These are phyloP conservation scores for Antheraea pernyi DNA, from an alignment of 1,140 invertebrate genomes.

Conservation along the genomic window DNA sequence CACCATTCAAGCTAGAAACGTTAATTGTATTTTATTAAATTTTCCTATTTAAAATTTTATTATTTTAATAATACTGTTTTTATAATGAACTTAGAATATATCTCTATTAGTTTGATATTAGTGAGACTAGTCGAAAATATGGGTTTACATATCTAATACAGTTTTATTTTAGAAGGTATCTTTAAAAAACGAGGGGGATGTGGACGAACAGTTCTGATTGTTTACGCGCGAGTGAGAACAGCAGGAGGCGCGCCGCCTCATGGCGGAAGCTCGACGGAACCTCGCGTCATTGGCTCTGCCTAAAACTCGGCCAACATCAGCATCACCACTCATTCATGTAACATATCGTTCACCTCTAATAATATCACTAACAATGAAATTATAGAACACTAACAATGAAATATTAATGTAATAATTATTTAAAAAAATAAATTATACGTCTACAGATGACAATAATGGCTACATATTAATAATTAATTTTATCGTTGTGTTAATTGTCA, in stretches of 20 bases:
- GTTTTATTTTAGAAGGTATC: background rate
- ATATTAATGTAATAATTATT: no score
- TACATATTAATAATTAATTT: no score
- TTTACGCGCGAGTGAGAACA: conserved; percentile 54
- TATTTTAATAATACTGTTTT: no score
- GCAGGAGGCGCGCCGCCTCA: conserved; percentile 43
- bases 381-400: no score
- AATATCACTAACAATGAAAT: background rate
- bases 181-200: conserved; percentile 14
- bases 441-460: no score
- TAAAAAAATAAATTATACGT: no score
- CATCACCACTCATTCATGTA: conserved; percentile 40
- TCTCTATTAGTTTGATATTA: no score
- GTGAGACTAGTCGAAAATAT: no score
- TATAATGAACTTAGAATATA: no score
- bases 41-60: no score
- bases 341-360: conserved; percentile 23
- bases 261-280: conserved; percentile 66
- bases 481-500: no score
- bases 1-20: background rate
- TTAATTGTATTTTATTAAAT: no score
- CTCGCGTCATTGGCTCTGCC: conserved; percentile 65
- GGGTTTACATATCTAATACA: background rate
- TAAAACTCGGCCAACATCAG: conserved; percentile 43
- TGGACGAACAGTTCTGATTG: conserved; percentile 40